Percentiles rank a stretch among this genome's conserved stretches.
phyloP scores from a whole-genome alignment of 1,140 invertebrate species.

The Chironomus tepperi region DNA sequence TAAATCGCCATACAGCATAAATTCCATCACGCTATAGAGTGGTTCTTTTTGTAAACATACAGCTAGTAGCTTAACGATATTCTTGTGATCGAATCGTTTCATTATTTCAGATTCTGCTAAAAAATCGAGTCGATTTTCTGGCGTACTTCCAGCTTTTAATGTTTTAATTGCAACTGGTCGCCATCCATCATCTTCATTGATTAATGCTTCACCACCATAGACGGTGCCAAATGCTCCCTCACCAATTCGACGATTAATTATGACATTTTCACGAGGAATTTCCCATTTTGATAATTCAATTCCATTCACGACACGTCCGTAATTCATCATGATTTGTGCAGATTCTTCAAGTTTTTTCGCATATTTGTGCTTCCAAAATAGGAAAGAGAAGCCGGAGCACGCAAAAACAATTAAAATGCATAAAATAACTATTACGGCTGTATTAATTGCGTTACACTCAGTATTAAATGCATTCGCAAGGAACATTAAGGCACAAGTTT shows the following conservation, averaged over 20 bases:
- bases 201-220: slow-evolving; percentile 72
- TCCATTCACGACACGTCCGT: slow-evolving; percentile 53
- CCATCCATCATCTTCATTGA: slow-evolving; percentile 62
- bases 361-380: slow-evolving; percentile 64
- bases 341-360: slow-evolving; percentile 60
- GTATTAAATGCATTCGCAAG: slow-evolving; percentile 56
- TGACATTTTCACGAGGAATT: slow-evolving; percentile 68
- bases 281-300: slow-evolving; percentile 65
- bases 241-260: slow-evolving; percentile 82
- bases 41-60: slow-evolving; percentile 79
- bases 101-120: slow-evolving; percentile 87
- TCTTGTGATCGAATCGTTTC: slow-evolving; percentile 84
- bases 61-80: slow-evolving; percentile 77
- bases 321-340: slow-evolving; percentile 61
- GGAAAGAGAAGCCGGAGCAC: slow-evolving; percentile 59
- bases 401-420: slow-evolving; percentile 45
- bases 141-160: slow-evolving; percentile 68
- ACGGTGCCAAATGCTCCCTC: slow-evolving; percentile 86
- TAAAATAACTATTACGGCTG: slow-evolving; percentile 25
- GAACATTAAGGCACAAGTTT: slow-evolving; percentile 53
- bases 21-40: slow-evolving; percentile 86
- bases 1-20: slow-evolving; percentile 86
- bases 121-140: slow-evolving; percentile 86
- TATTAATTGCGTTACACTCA: slow-evolving; percentile 55
- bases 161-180: slow-evolving; percentile 86